Evolutionary conservation across 2,797 vertebrate genomes (phyloP).

Genomic region (Pyrocephalus nanus): DNA sequence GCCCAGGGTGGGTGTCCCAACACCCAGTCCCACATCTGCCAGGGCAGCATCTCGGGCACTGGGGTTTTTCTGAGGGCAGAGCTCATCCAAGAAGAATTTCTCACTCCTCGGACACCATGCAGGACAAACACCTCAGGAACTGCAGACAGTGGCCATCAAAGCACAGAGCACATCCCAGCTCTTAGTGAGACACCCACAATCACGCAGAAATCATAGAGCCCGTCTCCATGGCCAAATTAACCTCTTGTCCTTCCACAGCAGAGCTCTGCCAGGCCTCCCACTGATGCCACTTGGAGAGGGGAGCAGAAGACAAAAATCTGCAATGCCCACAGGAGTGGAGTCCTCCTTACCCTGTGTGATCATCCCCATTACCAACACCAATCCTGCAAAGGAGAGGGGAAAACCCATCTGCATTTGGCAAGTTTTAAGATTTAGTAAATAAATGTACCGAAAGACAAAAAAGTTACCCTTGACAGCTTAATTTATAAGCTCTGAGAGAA

Average conservation of each 20-base stretch:
- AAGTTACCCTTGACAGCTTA: background rate
- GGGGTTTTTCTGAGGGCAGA: background rate
- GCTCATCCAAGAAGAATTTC: background rate
- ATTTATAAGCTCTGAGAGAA: background rate
- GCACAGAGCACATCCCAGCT: background rate
- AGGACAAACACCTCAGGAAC: background rate
- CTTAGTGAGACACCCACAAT: background rate
- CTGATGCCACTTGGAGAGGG: background rate
- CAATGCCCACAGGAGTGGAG: background rate
- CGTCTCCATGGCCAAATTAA: background rate
- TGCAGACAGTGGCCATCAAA: accelerated
- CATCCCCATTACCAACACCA: background rate
- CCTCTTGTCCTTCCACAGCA: background rate
- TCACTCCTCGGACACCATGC: background rate
- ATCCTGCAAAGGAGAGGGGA: background rate
- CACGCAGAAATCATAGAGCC: background rate
- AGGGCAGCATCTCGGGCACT: background rate
- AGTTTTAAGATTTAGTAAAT: background rate
- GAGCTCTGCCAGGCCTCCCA: background rate
- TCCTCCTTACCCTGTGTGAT: accelerated
- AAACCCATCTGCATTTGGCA: background rate
- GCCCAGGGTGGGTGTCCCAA: background rate
- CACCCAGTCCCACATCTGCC: background rate
- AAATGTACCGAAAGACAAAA: background rate
- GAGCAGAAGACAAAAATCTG: background rate